phyloP scores from a whole-genome alignment of 1,140 invertebrate genomes.

The Leptopilina boulardi region DNA sequence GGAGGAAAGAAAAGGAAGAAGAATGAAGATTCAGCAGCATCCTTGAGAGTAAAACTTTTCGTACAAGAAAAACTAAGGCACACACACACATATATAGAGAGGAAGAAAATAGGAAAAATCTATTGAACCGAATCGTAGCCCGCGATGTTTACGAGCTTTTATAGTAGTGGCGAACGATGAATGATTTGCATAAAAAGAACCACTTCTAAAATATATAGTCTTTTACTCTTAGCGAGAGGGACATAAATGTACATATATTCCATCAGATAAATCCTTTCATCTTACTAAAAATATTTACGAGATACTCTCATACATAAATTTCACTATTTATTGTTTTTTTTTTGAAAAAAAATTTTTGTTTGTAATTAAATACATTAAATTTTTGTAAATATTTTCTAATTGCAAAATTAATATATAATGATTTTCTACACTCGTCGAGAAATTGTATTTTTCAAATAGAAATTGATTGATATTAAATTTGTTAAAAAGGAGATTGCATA shows the following conservation, averaged over 20 bases:
- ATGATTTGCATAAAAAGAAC: constrained; percentile 41
- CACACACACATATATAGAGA: no score
- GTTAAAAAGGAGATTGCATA: background rate
- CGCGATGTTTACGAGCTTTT: constrained; percentile 48
- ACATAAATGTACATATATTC: constrained; percentile 20
- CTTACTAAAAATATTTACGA: constrained; percentile 17
- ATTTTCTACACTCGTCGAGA: background rate
- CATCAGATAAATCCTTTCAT: constrained; percentile 8
- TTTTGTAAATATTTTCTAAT: no score
- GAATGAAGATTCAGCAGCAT: constrained; percentile 9
- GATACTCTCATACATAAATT: background rate
- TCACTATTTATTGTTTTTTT: background rate
- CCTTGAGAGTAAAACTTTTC: constrained; percentile 7
- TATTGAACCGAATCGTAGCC: constrained; percentile 32
- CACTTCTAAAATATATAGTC: constrained; percentile 19
- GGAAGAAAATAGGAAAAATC: constrained; percentile 46
- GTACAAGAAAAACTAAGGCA: constrained; percentile 16
- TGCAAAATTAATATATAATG: no score
- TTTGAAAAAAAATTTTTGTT: no score
- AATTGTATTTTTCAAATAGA: background rate
- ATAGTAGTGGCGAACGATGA: background rate
- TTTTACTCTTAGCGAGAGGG: background rate
- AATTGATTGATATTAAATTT: background rate
- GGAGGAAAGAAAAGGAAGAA: background rate
- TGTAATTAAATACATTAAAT: no score